phyloP scores from a whole-genome alignment of 2,113 vertebrate genomes.

The Egretta garzetta region DNA sequence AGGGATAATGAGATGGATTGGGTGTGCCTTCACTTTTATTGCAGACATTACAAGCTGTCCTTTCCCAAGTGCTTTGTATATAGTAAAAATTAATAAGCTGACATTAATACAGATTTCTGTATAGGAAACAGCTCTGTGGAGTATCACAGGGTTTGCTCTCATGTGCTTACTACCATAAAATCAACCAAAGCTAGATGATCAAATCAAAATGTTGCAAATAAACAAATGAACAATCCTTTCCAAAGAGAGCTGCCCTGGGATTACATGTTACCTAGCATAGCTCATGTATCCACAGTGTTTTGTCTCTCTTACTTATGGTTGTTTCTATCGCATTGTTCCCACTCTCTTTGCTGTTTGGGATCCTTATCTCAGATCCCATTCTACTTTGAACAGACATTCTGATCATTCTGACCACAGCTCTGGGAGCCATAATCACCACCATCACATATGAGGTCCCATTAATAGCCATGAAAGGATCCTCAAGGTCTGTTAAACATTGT shows the following conservation, averaged over 20 bases:
- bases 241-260: background rate
- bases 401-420: background rate
- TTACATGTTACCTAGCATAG: background rate
- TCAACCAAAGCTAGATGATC: background rate
- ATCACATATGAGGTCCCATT: background rate
- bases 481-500: background rate
- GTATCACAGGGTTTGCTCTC: background rate
- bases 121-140: background rate
- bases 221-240: background rate
- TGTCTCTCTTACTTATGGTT: background rate
- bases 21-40: background rate
- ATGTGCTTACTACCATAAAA: background rate
- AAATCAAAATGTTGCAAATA: background rate
- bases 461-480: background rate
- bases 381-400: background rate
- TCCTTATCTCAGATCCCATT: background rate
- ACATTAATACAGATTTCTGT: background rate
- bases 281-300: background rate
- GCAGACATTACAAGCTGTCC: background rate
- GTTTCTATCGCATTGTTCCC: background rate
- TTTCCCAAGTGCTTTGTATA: background rate
- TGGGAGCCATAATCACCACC: background rate
- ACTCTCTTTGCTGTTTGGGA: background rate
- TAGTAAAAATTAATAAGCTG: conserved; percentile 14
- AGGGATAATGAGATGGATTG: background rate